These are phyloP conservation scores for Clunio marinus DNA, from an alignment of 2,888 invertebrate species.

Conservation along the genomic window DNA sequence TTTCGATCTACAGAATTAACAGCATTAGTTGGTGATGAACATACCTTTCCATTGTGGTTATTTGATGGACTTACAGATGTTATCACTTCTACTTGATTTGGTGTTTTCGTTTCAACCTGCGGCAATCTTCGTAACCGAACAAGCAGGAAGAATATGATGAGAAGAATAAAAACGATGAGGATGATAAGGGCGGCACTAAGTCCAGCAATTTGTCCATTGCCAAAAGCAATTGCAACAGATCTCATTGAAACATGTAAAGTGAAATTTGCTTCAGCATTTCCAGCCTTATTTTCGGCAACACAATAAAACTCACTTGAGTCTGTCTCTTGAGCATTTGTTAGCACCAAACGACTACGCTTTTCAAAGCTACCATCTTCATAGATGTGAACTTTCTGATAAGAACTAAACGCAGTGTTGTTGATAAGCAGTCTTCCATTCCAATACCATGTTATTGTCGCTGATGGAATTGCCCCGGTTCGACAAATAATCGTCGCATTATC, in stretches of 20 bases:
- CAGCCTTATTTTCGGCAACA: conserved; percentile 84
- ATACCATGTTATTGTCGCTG: conserved; percentile 79
- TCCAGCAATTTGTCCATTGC: conserved; percentile 80
- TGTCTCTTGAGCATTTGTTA: conserved; percentile 78
- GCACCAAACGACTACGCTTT: conserved; percentile 69
- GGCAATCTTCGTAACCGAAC: conserved; percentile 70
- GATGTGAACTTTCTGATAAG: conserved; percentile 70
- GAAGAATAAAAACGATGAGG: conserved; percentile 68
- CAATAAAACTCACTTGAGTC: conserved; percentile 84
- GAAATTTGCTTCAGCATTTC: conserved; percentile 83
- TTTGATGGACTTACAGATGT: conserved; percentile 57
- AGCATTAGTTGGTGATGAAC: conserved; percentile 45
- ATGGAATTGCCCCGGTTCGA: conserved; percentile 73
- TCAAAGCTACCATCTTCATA: conserved; percentile 72
- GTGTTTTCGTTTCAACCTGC: conserved; percentile 70
- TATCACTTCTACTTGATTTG: conserved; percentile 68
- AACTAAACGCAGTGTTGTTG: conserved; percentile 74
- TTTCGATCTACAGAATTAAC: conserved; percentile 48
- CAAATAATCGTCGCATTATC: conserved; percentile 83
- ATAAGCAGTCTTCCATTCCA: conserved; percentile 74
- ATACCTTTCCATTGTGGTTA: conserved; percentile 53
- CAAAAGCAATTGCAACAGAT: conserved; percentile 74
- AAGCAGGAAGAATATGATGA: conserved; percentile 68
- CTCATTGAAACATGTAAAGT: conserved; percentile 76
- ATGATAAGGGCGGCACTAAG: conserved; percentile 76